These are phyloP conservation scores for Callocephalon fimbriatum DNA, from an alignment of 2,113 vertebrate species.

Conservation along the genomic window DNA sequence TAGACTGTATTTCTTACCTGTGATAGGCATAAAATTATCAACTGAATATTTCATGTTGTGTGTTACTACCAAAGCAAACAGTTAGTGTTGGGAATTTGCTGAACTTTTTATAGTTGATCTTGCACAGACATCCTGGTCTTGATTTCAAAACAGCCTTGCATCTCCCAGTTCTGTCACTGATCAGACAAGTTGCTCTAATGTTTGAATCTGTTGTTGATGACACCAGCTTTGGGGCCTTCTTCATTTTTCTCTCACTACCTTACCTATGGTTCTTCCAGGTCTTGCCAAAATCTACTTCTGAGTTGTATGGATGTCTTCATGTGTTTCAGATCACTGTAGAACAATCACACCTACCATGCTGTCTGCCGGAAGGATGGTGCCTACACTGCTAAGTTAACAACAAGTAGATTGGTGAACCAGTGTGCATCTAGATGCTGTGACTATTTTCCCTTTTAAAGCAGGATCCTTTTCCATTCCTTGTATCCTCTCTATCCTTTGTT, in stretches of 20 bases:
- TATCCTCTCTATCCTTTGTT: background rate
- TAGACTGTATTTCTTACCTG: background rate
- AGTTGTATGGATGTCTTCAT: background rate
- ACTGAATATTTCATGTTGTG: background rate
- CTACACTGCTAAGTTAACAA: background rate
- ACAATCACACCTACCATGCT: background rate
- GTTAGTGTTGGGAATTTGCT: background rate
- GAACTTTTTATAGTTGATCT: background rate
- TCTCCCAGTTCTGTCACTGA: background rate
- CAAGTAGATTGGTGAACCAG: accelerated
- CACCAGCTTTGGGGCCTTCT: background rate
- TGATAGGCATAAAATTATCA: background rate
- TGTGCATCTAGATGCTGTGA: background rate
- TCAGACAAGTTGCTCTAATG: background rate
- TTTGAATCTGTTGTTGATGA: background rate
- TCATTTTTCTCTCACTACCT: accelerated
- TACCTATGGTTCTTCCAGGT: background rate
- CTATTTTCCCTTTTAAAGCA: background rate
- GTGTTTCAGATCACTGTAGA: background rate
- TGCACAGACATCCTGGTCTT: background rate
- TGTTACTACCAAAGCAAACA: background rate
- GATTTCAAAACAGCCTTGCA: background rate
- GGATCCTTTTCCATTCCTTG: background rate
- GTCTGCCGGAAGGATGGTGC: background rate
- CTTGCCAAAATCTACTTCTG: background rate